These are phyloP conservation scores for Thymelicus sylvestris DNA, from an alignment of 2,888 invertebrate genomes.

Conservation along the genomic window DNA sequence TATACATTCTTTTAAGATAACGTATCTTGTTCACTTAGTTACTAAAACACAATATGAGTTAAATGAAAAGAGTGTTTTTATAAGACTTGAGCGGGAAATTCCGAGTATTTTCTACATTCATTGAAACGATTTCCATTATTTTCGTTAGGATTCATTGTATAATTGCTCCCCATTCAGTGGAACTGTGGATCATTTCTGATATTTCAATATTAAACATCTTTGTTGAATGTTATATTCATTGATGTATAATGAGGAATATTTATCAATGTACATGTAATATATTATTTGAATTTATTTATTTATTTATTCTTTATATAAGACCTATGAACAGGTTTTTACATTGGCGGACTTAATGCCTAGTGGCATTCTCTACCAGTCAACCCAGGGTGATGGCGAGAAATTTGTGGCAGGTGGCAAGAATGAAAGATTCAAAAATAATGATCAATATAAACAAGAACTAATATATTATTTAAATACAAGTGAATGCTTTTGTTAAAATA, in stretches of 20 bases:
- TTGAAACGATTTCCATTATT: constrained; percentile 1
- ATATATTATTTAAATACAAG: no score
- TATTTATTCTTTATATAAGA: no score
- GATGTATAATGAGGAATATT: not conserved
- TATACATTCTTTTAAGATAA: no score
- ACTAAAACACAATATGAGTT: not conserved
- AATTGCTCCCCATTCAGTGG: not conserved
- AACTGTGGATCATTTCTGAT: constrained; percentile 1
- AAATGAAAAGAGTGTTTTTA: not conserved
- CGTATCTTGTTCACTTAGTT: not conserved
- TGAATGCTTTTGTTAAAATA: no score
- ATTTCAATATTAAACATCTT: not conserved
- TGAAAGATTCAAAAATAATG: no score
- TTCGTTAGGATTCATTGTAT: not conserved
- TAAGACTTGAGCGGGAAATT: not conserved
- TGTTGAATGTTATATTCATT: not conserved
- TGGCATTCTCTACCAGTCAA: no score
- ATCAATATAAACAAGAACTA: no score
- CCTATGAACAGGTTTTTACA: no score
- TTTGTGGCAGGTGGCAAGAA: no score
- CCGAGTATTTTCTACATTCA: not conserved
- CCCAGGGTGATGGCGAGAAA: no score
- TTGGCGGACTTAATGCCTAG: no score
- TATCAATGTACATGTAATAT: not conserved
- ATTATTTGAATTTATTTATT: no score